phyloP scores from a whole-genome alignment of 2,797 vertebrate genomes.

The Amphiprion clarkii region DNA sequence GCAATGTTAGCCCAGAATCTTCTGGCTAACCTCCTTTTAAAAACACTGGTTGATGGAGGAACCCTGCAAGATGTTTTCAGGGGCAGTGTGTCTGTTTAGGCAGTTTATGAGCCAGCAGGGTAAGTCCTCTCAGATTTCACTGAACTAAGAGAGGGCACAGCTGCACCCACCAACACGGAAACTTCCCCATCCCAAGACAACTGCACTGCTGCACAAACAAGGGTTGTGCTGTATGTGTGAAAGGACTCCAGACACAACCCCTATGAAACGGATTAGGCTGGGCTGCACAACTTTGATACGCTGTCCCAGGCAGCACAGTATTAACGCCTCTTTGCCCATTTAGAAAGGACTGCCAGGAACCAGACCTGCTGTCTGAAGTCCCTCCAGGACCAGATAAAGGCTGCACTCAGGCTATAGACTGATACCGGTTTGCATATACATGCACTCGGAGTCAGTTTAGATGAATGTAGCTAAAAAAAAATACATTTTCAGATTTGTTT shows the following conservation, averaged over 20 bases:
- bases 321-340: constrained; percentile 55
- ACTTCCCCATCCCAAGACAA: constrained; percentile 83
- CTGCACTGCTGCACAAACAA: constrained; percentile 90
- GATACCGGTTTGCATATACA: constrained; percentile 31
- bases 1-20: constrained; percentile 15
- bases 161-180: constrained; percentile 84
- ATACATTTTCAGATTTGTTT: neutral
- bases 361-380: constrained; percentile 64
- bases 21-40: constrained; percentile 25
- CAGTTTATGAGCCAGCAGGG: constrained; percentile 72
- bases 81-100: constrained; percentile 78
- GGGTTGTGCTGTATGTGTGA: constrained; percentile 86
- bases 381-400: constrained; percentile 60
- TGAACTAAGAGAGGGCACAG: constrained; percentile 87
- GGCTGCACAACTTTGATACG: constrained; percentile 70
- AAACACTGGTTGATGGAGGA: constrained; percentile 29
- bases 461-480: neutral
- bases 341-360: constrained; percentile 38
- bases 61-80: constrained; percentile 46
- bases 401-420: constrained; percentile 36
- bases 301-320: constrained; percentile 50
- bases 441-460: constrained; percentile 10
- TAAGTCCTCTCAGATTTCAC: constrained; percentile 88
- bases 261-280: constrained; percentile 81
- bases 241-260: constrained; percentile 68